These are phyloP conservation scores for Callyntrura guangdongensis DNA, from an alignment of 2,888 invertebrate species.

Conservation along the genomic window DNA sequence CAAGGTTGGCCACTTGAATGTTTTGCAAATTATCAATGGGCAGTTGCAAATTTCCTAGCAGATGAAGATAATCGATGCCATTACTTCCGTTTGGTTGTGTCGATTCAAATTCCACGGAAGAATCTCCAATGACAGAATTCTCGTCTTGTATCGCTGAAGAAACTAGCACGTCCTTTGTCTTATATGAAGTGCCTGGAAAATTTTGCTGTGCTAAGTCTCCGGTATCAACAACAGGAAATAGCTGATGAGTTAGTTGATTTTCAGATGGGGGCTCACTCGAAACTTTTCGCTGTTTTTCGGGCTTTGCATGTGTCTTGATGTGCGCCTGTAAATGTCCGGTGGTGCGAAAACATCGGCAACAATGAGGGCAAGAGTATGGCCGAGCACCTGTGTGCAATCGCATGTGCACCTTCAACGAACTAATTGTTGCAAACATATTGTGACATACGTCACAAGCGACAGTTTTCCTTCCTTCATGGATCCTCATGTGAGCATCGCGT, in stretches of 20 bases:
- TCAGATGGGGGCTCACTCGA: background rate
- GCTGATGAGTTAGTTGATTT: background rate
- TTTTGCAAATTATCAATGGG: constrained; percentile 85
- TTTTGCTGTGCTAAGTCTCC: background rate
- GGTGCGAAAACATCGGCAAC: constrained; percentile 90
- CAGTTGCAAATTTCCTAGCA: constrained; percentile 86
- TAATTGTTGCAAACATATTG: constrained; percentile 89
- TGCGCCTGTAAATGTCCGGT: constrained; percentile 90
- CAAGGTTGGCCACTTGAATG: constrained; percentile 86
- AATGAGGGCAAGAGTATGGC: constrained; percentile 95
- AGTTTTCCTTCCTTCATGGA: constrained; percentile 88
- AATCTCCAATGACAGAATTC: constrained; percentile 20
- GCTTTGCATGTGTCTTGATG: constrained; percentile 86
- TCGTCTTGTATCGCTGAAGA: constrained; percentile 41
- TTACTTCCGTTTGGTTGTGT: background rate
- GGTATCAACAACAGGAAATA: background rate
- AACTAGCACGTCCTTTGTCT: constrained; percentile 39
- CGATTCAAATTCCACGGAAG: background rate
- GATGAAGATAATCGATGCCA: constrained; percentile 56
- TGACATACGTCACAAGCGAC: constrained; percentile 89
- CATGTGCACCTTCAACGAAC: constrained; percentile 92
- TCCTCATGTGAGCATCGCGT: constrained; percentile 88
- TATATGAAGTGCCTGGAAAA: background rate
- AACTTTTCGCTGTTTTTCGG: background rate
- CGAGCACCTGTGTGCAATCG: constrained; percentile 93